These are phyloP conservation scores for Rhagoletis zephyria DNA, from an alignment of 1,140 invertebrate genomes.

Conservation along the genomic window DNA sequence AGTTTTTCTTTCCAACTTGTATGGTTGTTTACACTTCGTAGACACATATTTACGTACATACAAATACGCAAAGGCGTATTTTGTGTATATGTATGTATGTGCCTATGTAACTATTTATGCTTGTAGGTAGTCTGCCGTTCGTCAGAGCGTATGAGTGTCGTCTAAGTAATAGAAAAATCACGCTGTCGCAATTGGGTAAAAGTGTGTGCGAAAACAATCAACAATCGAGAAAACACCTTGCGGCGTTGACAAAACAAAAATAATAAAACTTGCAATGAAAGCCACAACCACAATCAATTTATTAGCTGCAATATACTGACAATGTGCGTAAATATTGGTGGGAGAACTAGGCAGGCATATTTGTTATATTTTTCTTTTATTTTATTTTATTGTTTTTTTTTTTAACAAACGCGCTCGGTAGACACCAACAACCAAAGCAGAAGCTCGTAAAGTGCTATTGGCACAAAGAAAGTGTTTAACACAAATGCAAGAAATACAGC, in stretches of 20 bases:
- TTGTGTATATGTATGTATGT: too few species aligned
- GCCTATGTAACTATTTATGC: neutral
- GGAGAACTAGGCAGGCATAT: too few species aligned
- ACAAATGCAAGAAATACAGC: too few species aligned
- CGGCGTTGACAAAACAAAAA: neutral
- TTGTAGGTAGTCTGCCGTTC: neutral
- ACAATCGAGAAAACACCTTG: slow-evolving; percentile 5
- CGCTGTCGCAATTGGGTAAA: neutral
- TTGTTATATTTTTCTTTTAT: too few species aligned
- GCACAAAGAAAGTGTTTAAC: too few species aligned
- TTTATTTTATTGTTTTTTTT: too few species aligned
- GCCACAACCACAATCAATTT: neutral
- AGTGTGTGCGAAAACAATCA: slow-evolving; percentile 43
- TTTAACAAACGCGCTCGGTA: too few species aligned
- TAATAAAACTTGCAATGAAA: neutral
- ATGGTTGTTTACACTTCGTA: neutral
- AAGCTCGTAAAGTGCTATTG: too few species aligned
- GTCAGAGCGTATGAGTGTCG: neutral
- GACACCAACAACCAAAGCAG: too few species aligned
- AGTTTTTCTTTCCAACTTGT: neutral
- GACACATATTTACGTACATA: neutral
- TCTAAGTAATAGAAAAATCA: slow-evolving; percentile 16
- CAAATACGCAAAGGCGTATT: neutral
- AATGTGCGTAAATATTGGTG: too few species aligned
- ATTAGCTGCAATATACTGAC: neutral